These are phyloP conservation scores for Harpagifer antarcticus DNA, from an alignment of 2,797 vertebrate species.

Conservation along the genomic window DNA sequence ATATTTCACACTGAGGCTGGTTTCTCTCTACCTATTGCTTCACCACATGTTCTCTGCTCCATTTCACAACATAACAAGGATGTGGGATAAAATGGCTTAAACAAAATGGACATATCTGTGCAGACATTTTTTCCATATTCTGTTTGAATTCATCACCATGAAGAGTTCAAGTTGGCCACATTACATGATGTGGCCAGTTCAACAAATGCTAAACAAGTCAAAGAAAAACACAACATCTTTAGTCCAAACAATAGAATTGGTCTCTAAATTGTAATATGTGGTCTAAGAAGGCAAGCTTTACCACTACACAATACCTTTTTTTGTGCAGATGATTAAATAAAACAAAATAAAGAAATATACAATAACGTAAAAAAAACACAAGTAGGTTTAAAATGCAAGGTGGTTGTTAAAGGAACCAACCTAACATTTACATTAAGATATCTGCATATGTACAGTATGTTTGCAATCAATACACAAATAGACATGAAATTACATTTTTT, in stretches of 20 bases:
- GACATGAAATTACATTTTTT: too few relatives aligned
- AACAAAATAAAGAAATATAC: too few relatives aligned
- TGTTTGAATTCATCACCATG: slow-evolving; percentile 26
- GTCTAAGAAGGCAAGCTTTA: neutral
- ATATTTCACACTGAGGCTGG: slow-evolving; percentile 57
- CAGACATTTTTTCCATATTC: slow-evolving; percentile 38
- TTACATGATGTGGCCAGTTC: slow-evolving; percentile 1
- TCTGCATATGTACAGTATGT: too few relatives aligned
- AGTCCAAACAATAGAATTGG: neutral
- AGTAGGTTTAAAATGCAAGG: too few relatives aligned
- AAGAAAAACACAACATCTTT: neutral
- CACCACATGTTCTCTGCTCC: slow-evolving; percentile 65
- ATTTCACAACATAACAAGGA: slow-evolving; percentile 73
- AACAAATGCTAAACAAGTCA: slow-evolving; percentile 2
- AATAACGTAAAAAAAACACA: too few relatives aligned
- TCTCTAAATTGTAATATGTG: neutral
- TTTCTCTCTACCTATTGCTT: slow-evolving; percentile 54
- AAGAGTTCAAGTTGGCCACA: slow-evolving; percentile 26
- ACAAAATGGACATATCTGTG: slow-evolving; percentile 54
- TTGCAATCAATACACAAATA: too few relatives aligned
- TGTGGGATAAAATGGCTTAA: slow-evolving; percentile 52
- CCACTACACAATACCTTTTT: neutral
- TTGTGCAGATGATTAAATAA: too few relatives aligned
- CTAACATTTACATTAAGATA: too few relatives aligned
- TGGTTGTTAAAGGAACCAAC: too few relatives aligned